Evolutionary conservation across 2,888 invertebrate genomes (phyloP).

Genomic region (Apodemia mormo): DNA sequence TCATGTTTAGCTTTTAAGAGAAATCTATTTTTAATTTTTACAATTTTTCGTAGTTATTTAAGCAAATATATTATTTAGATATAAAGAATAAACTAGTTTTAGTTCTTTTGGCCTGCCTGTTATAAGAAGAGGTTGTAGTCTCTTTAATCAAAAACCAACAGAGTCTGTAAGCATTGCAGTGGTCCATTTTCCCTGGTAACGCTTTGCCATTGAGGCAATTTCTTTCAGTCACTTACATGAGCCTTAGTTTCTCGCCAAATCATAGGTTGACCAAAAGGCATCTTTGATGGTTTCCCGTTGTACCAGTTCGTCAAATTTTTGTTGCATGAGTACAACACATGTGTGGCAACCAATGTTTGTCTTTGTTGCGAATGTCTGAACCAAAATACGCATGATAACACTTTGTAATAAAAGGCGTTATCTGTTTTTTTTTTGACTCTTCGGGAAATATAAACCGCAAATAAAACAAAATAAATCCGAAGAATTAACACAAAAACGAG

Average conservation of each 20-base stretch:
- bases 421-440: not conserved
- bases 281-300: not conserved
- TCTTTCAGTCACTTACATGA: not conserved
- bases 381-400: not conserved
- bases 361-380: not conserved
- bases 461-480: not conserved
- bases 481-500: too few species aligned
- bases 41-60: not conserved
- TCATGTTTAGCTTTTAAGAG: too few species aligned
- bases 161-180: too few species aligned
- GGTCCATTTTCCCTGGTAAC: too few species aligned
- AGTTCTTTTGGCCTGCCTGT: too few species aligned
- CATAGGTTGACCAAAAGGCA: constrained; percentile 1
- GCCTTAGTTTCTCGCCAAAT: constrained; percentile 1
- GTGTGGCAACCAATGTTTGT: not conserved
- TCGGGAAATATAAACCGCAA: not conserved
- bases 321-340: not conserved
- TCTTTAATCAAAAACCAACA: too few species aligned
- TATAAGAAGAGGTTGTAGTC: too few species aligned
- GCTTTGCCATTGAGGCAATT: not conserved
- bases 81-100: too few species aligned
- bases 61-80: not conserved
- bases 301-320: not conserved
- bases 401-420: not conserved
- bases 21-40: not conserved